Percentiles rank a stretch among this genome's conserved stretches.
Conservation (phyloP, 2,113 vertebrate species). For the Zonotrichia leucophrys region DNA sequence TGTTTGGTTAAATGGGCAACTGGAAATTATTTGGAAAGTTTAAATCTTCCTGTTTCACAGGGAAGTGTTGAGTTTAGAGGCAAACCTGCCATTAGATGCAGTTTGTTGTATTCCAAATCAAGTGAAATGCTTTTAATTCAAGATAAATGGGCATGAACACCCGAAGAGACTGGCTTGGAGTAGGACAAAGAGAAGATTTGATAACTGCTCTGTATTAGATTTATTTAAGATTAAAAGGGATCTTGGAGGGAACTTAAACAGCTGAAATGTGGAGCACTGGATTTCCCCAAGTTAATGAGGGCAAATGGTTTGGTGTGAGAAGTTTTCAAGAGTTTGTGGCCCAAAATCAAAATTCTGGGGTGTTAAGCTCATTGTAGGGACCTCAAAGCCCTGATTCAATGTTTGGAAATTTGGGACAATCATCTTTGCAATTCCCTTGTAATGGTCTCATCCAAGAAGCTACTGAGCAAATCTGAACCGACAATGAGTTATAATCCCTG, state of each 20-base stretch:
- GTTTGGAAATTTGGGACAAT: background rate
- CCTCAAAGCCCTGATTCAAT: background rate
- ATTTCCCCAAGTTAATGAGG: background rate
- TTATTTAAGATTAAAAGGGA: background rate
- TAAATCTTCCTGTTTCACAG: background rate
- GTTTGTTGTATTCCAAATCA: background rate
- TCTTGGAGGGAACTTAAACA: background rate
- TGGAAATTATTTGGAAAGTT: background rate
- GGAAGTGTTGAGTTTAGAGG: background rate
- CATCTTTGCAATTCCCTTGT: background rate
- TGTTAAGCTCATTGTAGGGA: background rate
- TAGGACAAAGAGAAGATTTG: background rate
- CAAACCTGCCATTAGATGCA: background rate
- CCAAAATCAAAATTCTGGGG: background rate
- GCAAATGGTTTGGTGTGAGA: background rate
- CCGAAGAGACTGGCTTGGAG: background rate
- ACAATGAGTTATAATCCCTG: background rate
- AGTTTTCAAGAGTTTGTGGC: accelerated
- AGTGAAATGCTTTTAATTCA: background rate
- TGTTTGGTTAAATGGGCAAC: background rate
- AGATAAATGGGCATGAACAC: background rate
- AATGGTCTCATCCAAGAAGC: background rate
- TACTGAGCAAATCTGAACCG: background rate
- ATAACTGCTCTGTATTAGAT: background rate
- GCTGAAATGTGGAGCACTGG: accelerated